Percentiles rank a stretch among this genome's conserved stretches.
Evolutionary conservation across 2,113 vertebrate species (phyloP).

Genomic region (Cercocebus atys): DNA sequence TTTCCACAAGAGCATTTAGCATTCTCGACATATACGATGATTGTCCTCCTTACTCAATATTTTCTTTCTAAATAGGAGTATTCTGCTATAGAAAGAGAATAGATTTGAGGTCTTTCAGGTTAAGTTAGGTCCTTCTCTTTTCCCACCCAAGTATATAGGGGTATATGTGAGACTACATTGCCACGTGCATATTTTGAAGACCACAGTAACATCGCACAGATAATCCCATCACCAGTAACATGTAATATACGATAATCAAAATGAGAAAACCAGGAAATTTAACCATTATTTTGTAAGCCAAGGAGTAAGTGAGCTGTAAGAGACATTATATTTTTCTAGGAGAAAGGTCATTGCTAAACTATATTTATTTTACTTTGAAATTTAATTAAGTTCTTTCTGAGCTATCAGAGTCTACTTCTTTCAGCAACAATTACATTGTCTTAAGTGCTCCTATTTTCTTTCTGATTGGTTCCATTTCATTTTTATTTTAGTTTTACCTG

Average conservation of each 20-base stretch:
- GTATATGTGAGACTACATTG: neutral
- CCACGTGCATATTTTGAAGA: neutral
- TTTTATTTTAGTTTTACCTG: constrained; percentile 45
- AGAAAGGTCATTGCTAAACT: constrained; percentile 4
- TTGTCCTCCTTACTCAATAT: neutral
- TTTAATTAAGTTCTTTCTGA: constrained; percentile 55
- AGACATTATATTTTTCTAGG: neutral
- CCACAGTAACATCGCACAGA: neutral
- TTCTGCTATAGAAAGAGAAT: neutral
- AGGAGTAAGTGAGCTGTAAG: neutral
- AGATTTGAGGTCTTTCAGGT: neutral
- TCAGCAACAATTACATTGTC: constrained; percentile 45
- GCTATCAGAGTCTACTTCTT: constrained; percentile 34
- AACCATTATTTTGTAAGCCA: neutral
- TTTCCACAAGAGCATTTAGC: neutral
- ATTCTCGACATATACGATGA: neutral
- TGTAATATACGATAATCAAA: neutral
- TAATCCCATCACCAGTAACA: neutral
- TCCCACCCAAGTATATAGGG: neutral
- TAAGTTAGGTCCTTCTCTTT: neutral
- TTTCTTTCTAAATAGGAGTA: neutral
- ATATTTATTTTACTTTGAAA: constrained; percentile 56
- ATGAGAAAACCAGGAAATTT: constrained; percentile 5
- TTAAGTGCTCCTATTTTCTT: constrained; percentile 41
- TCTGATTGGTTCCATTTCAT: constrained; percentile 14